Conservation (phyloP, 2,797 vertebrate genomes). For the Acanthurus lineatus region DNA sequence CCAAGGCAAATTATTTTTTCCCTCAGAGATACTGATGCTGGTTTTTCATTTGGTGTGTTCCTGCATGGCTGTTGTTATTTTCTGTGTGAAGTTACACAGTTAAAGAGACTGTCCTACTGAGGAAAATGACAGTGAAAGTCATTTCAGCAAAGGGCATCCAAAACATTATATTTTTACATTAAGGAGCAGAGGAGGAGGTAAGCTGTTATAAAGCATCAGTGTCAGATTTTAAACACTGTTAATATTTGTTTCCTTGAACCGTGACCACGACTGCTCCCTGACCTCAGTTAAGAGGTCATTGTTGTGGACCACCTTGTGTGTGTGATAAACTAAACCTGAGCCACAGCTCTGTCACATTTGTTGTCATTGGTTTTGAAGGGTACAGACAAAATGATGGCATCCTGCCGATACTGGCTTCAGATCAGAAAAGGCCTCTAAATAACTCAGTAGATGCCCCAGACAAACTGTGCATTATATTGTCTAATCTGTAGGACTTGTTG, state of each 20-base stretch:
- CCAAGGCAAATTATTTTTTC: conserved; percentile 9
- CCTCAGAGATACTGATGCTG: not conserved
- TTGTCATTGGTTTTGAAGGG: not conserved
- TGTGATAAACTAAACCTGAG: not conserved
- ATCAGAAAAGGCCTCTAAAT: not conserved
- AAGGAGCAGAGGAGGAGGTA: not conserved
- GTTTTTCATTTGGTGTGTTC: conserved; percentile 4
- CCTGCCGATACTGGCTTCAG: not conserved
- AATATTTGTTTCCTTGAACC: not conserved
- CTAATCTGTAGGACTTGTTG: not conserved
- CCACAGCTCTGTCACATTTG: not conserved
- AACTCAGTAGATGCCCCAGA: not conserved
- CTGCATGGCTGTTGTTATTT: conserved; percentile 12
- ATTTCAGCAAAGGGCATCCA: conserved; percentile 4
- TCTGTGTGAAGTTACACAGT: conserved; percentile 4
- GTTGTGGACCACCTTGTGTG: not conserved
- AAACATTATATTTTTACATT: too few relatives aligned
- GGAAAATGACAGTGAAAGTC: not conserved
- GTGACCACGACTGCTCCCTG: not conserved
- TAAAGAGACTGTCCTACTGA: not conserved
- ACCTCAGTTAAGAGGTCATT: not conserved
- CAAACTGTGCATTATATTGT: not conserved
- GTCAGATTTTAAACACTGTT: not conserved
- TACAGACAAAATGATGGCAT: not conserved
- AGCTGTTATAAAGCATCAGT: not conserved